Evolutionary conservation across 1,140 invertebrate genomes (phyloP).

Genomic region (Phymastichus coffea): DNA sequence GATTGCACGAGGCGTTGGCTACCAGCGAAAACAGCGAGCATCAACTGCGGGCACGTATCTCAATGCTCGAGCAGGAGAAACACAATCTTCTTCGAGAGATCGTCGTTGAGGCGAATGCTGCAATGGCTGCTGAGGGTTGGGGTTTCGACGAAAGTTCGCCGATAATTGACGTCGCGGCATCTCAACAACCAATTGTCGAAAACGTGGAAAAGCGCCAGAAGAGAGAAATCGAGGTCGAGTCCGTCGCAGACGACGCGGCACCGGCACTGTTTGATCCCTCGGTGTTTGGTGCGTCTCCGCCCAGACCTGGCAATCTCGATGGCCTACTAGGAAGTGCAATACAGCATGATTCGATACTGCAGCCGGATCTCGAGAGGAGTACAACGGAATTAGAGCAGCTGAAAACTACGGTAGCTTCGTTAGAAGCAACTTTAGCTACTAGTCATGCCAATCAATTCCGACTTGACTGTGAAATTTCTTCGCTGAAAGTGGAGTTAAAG

Average conservation of each 20-base stretch:
- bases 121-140: not conserved
- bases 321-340: too few relatives aligned
- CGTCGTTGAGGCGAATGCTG: not conserved
- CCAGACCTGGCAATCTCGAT: not conserved
- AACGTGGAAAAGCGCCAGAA: not conserved
- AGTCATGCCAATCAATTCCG: too few relatives aligned
- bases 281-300: not conserved
- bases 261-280: constrained; percentile 15
- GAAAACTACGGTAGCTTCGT: not conserved
- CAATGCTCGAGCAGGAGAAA: constrained; percentile 22
- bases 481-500: too few relatives aligned
- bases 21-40: constrained; percentile 4
- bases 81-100: constrained; percentile 6
- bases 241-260: not conserved
- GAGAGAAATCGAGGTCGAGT: not conserved
- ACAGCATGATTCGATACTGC: too few relatives aligned
- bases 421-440: too few relatives aligned
- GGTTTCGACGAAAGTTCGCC: not conserved
- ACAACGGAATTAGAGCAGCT: constrained; percentile 11
- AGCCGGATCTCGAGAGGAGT: too few relatives aligned
- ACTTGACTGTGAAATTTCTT: too few relatives aligned
- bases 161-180: not conserved
- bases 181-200: not conserved
- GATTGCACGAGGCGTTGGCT: constrained; percentile 29
- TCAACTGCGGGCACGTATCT: not conserved